Conservation (phyloP, 1,140 invertebrate species). For the Diachasma alloeum region DNA sequence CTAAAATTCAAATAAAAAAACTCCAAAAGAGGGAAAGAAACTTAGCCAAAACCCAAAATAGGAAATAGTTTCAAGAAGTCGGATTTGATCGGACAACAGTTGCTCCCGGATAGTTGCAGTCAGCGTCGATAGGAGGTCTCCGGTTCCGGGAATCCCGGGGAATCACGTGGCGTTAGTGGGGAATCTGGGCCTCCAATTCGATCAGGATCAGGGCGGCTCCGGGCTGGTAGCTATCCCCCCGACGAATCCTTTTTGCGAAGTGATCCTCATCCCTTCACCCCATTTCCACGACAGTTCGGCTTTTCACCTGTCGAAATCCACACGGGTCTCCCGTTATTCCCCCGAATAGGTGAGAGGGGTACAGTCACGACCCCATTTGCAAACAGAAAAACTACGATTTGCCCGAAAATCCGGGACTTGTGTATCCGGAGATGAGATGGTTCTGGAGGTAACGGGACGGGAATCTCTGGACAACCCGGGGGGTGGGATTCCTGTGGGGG, state of each 20-base stretch:
- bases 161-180: background rate
- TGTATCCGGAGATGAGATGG: slow-evolving; percentile 48
- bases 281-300: background rate
- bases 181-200: background rate
- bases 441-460: background rate
- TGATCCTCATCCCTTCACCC: background rate
- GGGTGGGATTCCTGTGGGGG: background rate
- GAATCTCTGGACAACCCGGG: background rate
- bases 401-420: slow-evolving; percentile 56
- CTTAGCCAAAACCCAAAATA: background rate
- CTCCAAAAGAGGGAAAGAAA: background rate
- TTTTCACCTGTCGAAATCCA: background rate
- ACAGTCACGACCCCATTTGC: slow-evolving; percentile 31
- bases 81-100: background rate
- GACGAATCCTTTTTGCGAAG: background rate
- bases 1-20: background rate
- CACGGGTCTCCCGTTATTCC: background rate
- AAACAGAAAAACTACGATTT: slow-evolving; percentile 56
- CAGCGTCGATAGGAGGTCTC: background rate
- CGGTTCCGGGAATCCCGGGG: background rate
- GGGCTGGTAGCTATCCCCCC: background rate
- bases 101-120: background rate
- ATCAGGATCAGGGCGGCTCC: background rate
- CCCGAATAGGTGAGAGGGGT: slow-evolving; percentile 26
- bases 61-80: background rate